These are phyloP conservation scores for Puma concolor DNA, from an alignment of 2,113 vertebrate species.

Conservation along the genomic window DNA sequence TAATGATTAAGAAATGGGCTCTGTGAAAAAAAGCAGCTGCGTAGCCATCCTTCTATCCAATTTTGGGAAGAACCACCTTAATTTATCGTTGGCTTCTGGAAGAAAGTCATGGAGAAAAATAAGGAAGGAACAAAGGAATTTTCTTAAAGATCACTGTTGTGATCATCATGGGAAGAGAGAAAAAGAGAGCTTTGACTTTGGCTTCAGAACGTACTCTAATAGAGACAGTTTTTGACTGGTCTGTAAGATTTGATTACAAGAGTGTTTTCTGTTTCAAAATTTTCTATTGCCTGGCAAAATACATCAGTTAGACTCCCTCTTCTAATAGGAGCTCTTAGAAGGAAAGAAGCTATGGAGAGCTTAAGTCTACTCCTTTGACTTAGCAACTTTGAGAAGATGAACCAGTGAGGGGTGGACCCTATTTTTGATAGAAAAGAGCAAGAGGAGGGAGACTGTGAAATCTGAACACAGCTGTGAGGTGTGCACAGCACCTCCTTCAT, in stretches of 20 bases:
- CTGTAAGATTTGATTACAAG: not conserved
- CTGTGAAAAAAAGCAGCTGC: not conserved
- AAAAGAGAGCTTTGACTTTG: not conserved
- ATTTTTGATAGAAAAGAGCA: not conserved
- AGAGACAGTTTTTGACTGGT: not conserved
- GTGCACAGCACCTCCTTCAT: not conserved
- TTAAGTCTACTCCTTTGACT: not conserved
- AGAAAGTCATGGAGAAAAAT: not conserved
- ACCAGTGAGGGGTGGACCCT: too few species aligned
- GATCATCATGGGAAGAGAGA: not conserved
- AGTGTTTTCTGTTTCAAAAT: not conserved
- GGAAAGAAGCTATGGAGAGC: not conserved
- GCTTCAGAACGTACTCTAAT: not conserved
- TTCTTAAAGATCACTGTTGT: not conserved
- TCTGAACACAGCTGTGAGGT: not conserved
- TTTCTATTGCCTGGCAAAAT: not conserved
- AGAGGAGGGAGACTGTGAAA: not conserved
- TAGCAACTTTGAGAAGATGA: not conserved
- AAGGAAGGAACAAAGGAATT: not conserved
- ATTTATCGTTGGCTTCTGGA: slow-evolving; percentile 3
- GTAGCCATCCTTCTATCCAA: not conserved
- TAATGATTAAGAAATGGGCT: not conserved
- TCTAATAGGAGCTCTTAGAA: not conserved
- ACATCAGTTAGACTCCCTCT: not conserved
- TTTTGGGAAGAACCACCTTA: not conserved